Percentiles rank a stretch among this genome's conserved stretches.
These are phyloP conservation scores for Diabrotica balteata DNA, from an alignment of 2,888 invertebrate species.

Conservation along the genomic window DNA sequence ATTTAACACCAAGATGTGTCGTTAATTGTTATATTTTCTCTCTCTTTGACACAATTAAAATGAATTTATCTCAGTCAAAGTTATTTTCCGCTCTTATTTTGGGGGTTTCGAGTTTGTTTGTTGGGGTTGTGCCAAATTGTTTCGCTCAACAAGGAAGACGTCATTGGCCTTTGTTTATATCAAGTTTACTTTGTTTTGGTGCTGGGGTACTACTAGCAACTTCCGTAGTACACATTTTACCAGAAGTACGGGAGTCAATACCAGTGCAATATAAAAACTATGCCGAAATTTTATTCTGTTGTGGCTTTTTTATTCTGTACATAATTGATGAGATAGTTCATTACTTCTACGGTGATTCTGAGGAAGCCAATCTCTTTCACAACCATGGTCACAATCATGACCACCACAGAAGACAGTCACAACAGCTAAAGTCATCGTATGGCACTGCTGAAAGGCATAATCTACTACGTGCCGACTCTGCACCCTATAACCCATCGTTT, in stretches of 20 bases:
- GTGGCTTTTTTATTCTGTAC: conserved; percentile 76
- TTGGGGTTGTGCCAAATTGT: conserved; percentile 74
- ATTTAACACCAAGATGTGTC: no score
- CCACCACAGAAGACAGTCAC: background rate
- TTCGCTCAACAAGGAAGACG: conserved; percentile 67
- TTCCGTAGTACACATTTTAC: conserved; percentile 79
- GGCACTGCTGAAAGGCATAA: conserved; percentile 36
- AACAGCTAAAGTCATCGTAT: conserved; percentile 23
- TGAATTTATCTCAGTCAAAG: conserved; percentile 61
- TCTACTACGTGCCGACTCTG: conserved; percentile 32
- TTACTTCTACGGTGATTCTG: conserved; percentile 66
- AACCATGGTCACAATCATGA: conserved; percentile 16
- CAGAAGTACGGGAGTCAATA: conserved; percentile 72
- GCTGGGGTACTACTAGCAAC: conserved; percentile 82
- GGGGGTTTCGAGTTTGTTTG: conserved; percentile 72
- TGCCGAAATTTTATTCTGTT: conserved; percentile 71
- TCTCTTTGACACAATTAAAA: conserved; percentile 8
- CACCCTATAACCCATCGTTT: conserved; percentile 48
- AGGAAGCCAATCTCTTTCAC: conserved; percentile 41
- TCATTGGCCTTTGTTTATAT: conserved; percentile 69
- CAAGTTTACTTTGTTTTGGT: conserved; percentile 78
- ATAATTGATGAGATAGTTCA: conserved; percentile 77
- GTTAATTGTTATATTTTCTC: background rate
- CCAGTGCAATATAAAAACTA: conserved; percentile 59
- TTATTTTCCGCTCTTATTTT: conserved; percentile 70